A percentile compares a stretch with the other conserved stretches of the same genome.
These are phyloP conservation scores for Psittacula derbiana DNA, from an alignment of 2,797 vertebrate genomes.

Conservation along the genomic window DNA sequence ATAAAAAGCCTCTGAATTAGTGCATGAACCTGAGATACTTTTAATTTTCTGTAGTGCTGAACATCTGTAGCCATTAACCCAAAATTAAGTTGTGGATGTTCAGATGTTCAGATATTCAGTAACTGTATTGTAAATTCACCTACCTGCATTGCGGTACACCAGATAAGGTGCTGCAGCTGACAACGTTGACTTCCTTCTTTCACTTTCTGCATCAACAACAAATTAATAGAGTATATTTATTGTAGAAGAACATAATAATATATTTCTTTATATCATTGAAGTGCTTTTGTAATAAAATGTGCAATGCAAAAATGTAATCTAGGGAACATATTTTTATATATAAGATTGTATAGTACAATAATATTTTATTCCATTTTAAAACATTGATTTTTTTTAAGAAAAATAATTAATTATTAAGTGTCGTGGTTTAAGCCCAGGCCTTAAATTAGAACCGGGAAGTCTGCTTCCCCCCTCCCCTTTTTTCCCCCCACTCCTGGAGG, in stretches of 20 bases:
- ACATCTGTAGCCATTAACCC: background rate
- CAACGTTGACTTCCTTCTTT: background rate
- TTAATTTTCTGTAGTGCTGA: background rate
- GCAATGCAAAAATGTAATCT: background rate
- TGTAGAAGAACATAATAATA: background rate
- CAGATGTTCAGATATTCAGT: background rate
- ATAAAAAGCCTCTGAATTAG: background rate
- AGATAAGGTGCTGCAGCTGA: background rate
- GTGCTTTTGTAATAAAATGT: background rate
- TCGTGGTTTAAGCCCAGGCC: no score
- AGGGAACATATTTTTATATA: background rate
- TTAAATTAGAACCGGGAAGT: no score
- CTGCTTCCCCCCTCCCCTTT: no score
- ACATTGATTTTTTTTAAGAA: background rate
- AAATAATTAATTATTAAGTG: background rate
- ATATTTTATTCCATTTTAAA: background rate
- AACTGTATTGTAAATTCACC: background rate
- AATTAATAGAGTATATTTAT: background rate
- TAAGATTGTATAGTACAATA: background rate
- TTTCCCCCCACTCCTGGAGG: no score
- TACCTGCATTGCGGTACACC: background rate
- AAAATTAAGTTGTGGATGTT: background rate
- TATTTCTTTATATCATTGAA: background rate
- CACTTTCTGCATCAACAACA: background rate
- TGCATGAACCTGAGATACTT: background rate